Percentiles rank a stretch among this genome's conserved stretches.
phyloP scores from a whole-genome alignment of 2,888 invertebrate species.

The Lottia gigantea region DNA sequence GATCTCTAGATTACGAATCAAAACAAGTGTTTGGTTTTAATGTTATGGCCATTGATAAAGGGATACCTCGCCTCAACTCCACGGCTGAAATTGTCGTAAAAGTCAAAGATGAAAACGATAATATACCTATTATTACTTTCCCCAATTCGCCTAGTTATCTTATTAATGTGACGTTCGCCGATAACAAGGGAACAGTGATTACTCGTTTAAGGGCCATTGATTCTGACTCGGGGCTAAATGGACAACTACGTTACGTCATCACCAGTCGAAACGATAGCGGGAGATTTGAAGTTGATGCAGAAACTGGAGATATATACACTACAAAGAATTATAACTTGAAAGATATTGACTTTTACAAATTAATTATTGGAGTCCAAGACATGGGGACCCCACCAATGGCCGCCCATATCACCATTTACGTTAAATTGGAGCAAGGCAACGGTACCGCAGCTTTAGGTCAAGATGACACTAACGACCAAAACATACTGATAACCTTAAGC shows the following conservation, averaged over 20 bases:
- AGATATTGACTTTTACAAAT: conserved; percentile 30
- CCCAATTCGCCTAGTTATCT: conserved; percentile 50
- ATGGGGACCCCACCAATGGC: conserved; percentile 31
- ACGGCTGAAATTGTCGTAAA: conserved; percentile 37
- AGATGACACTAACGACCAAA: conserved; percentile 22
- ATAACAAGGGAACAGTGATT: conserved; percentile 36
- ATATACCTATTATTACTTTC: conserved; percentile 47
- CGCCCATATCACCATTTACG: conserved; percentile 26
- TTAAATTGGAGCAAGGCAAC: conserved; percentile 29
- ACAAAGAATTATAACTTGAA: conserved; percentile 10
- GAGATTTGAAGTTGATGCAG: conserved; percentile 39
- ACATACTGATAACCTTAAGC: conserved; percentile 47
- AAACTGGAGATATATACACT: conserved; percentile 36
- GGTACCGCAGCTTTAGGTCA: conserved; percentile 20
- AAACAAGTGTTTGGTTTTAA: conserved; percentile 43
- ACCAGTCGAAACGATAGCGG: conserved; percentile 38
- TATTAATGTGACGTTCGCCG: conserved; percentile 38
- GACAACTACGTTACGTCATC: conserved; percentile 39
- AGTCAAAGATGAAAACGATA: conserved; percentile 50
- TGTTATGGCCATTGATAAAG: conserved; percentile 55
- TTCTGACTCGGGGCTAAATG: conserved; percentile 44
- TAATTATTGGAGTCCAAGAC: conserved; percentile 33
- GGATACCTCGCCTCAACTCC: conserved; percentile 43
- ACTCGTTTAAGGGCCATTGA: conserved; percentile 41
- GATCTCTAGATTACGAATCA: conserved; percentile 49